Evolutionary conservation across 2,888 invertebrate genomes (phyloP), one percentile per base, ranked within the genome.

Genomic region (Platycheirus rosarum): DNA sequence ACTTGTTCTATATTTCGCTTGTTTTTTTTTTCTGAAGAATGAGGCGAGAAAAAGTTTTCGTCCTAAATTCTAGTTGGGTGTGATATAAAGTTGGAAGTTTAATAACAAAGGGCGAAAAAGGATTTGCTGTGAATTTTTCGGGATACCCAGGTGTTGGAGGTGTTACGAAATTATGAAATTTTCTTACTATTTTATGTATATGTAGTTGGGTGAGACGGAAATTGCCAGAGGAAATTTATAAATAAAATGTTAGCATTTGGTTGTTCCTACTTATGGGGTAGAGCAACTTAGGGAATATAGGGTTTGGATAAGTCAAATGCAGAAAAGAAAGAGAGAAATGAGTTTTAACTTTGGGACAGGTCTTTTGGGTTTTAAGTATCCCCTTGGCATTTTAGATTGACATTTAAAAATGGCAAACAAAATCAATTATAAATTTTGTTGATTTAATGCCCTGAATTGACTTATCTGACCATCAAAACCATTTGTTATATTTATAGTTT

Each of bases 71-170:
- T 16, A 14, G 20, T 5, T 42, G 26, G 29, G n/a, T 9, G 40
- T 29, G 20, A 29, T 44, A 65, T 32, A 75, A 80, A 69, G 68
- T 76, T 76, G 46, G 23, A 69, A 80, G 46, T 75, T 75, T 75
- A 48, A 66, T 62, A 71, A 75, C 80, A 75, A 70, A 75, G 66
- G 69, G 32, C 53, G 37, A 35, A 40, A 55, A 46, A 66, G 70
- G 75, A 71, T 75, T 75, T 55, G 42, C 62, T 66, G 66, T 60
- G 70, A 76, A 70, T 49, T 62, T 75, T 70, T 60, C 66, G 48
- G 42, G 77, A 77, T 49, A 82, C 55, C n/a, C 82, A 82, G 82
- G 76, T 82, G 82, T 66, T 76, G 65, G 49, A 55, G 42, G 62
- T 75, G 76, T 71, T 66, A 68, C 16, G 62, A 65, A 63, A 71